Base-by-base conservation (phyloP, 2,888 invertebrate genomes). In the Cantharis rustica region DNA sequence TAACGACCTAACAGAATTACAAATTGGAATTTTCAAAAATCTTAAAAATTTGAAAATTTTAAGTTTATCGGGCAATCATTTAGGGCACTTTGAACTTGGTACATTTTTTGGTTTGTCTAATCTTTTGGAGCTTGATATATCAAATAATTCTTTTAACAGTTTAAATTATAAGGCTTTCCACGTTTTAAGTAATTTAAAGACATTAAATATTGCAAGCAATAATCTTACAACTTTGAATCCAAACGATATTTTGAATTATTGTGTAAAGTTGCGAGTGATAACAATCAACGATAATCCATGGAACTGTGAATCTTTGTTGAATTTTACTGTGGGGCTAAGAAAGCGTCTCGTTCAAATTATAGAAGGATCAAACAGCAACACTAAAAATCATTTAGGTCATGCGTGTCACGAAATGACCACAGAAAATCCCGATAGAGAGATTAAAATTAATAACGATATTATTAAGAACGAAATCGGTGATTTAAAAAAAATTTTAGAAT, bases 221-320 rank as follows among this genome's bases (percentile, higher is more conserved):
- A 61, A 75, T 10, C 69, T 79, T n/a, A 71, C 73, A 10, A 61
- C 72, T n/a, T 23, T 77, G 64, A 68, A 71, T 16, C 68, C 73
- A 3, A 27, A 23, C 16, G 68, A 75, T 71, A 13, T 76, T 61
- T n/a, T 68, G 15, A 26, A 72, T 16, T 20, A 71, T 70, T 17
- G 66, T 27, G 64, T 20, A 17, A 3, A 15, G 11, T 15, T 68
- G 4, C 47, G 13, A 15, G 16, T 9, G 10, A 31, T 77, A 17
- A 31, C 20, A 61, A 20, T 79, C 20, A 23, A 73, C 69, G 64
- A 73, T 16, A 79, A 79, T 69, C 66, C 26, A 3, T 79, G 79
- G 79, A 73, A 68, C 26, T 79, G 79, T 68, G 31, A 69, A 61
- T 63, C 70, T 4, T 64, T 79, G 26, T 61, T 71, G 66, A 68